A percentile compares a stretch with the other conserved stretches of the same genome.
Evolutionary conservation across 1,140 invertebrate species (phyloP).

Genomic region (Odontomachus brunneus): DNA sequence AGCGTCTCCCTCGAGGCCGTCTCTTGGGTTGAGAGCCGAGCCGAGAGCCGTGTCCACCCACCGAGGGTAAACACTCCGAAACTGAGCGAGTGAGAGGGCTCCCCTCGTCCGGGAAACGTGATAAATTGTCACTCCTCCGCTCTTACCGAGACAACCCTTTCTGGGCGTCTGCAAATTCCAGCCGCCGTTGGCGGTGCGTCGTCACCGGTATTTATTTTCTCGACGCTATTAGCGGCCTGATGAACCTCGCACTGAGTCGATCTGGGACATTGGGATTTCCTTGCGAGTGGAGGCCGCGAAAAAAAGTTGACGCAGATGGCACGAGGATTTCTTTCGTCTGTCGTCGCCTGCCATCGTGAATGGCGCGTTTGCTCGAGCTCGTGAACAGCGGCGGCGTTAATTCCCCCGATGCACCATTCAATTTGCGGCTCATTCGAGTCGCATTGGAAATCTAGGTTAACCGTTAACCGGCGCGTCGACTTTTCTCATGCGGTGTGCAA

Average conservation of each 20-base stretch:
- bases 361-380: not conserved
- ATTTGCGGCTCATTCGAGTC: conserved; percentile 32
- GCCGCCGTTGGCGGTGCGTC: no score
- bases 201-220: conserved; percentile 25
- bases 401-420: conserved; percentile 7
- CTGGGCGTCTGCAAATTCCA: conserved; percentile 2
- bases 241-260: not conserved
- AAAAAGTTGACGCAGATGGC: conserved; percentile 4
- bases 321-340: not conserved
- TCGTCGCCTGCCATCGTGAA: conserved; percentile 13
- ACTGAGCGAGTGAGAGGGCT: not conserved
- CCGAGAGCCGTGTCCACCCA: not conserved
- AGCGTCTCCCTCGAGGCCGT: conserved; percentile 41
- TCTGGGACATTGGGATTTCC: conserved; percentile 20
- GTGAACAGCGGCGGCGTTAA: not conserved
- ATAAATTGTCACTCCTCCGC: not conserved
- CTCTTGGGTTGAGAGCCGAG: conserved; percentile 8
- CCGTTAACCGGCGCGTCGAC: not conserved
- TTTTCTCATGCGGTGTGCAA: not conserved
- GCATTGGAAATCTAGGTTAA: conserved; percentile 41
- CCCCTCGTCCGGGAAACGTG: not conserved
- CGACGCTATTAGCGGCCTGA: not conserved
- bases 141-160: not conserved
- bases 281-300: not conserved
- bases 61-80: conserved; percentile 11